Evolutionary conservation across 2,888 invertebrate species (phyloP).

Genomic region (Cepaea hortensis): DNA sequence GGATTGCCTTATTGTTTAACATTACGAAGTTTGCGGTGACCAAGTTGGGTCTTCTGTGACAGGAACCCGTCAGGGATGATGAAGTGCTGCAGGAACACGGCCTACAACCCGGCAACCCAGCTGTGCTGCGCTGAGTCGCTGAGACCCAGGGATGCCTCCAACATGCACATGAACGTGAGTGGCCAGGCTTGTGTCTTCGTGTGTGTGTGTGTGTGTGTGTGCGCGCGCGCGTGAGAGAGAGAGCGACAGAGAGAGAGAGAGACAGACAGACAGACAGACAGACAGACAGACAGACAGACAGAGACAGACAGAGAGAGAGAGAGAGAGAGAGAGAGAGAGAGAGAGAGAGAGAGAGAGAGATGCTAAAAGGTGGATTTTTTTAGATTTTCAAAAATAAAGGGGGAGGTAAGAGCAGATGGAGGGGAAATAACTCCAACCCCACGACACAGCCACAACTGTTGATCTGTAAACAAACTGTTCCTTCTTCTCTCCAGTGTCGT

Average conservation of each 20-base stretch:
- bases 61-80: slow-evolving; percentile 29
- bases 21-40: no score
- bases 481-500: no score
- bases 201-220: no score
- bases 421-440: no score
- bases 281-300: no score
- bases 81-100: slow-evolving; percentile 37
- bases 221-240: no score
- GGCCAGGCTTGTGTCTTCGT: no score
- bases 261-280: background rate
- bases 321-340: slow-evolving; percentile 2
- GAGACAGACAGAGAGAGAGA: no score
- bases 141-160: slow-evolving; percentile 16
- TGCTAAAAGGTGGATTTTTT: no score
- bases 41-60: background rate
- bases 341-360: slow-evolving; percentile 20
- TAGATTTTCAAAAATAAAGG: background rate
- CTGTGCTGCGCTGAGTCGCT: slow-evolving; percentile 44
- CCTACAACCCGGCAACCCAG: slow-evolving; percentile 21
- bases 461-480: no score
- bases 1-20: no score
- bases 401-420: background rate
- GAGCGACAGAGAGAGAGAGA: slow-evolving; percentile 9
- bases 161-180: slow-evolving; percentile 33
- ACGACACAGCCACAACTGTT: no score